These are phyloP conservation scores for Chalcis sispes DNA, from an alignment of 2,888 invertebrate species.

Conservation along the genomic window DNA sequence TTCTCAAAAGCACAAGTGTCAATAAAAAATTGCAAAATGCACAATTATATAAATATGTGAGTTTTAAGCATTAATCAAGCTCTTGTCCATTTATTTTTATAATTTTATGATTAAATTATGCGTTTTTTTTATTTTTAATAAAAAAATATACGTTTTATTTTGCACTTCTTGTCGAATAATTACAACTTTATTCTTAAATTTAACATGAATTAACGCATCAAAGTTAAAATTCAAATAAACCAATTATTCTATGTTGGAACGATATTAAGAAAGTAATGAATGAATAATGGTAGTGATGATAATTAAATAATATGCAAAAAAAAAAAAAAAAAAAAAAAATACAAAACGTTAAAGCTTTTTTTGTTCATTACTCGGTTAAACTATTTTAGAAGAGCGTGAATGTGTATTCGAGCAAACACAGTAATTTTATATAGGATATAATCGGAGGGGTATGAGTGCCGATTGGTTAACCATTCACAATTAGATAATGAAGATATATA, in stretches of 20 bases:
- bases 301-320: constrained; percentile 16
- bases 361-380: constrained; percentile 34
- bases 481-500: constrained; percentile 47
- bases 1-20: not conserved
- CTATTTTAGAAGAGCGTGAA: constrained; percentile 35
- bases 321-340: too few species aligned
- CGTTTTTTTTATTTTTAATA: not conserved
- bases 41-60: constrained; percentile 7
- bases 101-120: constrained; percentile 5
- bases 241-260: constrained; percentile 26
- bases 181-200: constrained; percentile 52
- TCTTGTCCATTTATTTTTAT: constrained; percentile 6
- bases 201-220: constrained; percentile 49
- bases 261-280: constrained; percentile 26
- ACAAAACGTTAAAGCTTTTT: constrained; percentile 18
- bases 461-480: constrained; percentile 58
- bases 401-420: constrained; percentile 29
- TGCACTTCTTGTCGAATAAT: constrained; percentile 32
- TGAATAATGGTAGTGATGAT: constrained; percentile 28
- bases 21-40: not conserved
- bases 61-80: constrained; percentile 48
- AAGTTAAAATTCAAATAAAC: constrained; percentile 48
- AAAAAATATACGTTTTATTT: too few species aligned
- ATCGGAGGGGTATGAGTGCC: constrained; percentile 45
- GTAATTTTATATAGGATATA: constrained; percentile 37